A percentile compares a stretch with the other conserved stretches of the same genome.
These are phyloP conservation scores for Scatophagus argus DNA, from an alignment of 2,113 vertebrate genomes.

Conservation along the genomic window DNA sequence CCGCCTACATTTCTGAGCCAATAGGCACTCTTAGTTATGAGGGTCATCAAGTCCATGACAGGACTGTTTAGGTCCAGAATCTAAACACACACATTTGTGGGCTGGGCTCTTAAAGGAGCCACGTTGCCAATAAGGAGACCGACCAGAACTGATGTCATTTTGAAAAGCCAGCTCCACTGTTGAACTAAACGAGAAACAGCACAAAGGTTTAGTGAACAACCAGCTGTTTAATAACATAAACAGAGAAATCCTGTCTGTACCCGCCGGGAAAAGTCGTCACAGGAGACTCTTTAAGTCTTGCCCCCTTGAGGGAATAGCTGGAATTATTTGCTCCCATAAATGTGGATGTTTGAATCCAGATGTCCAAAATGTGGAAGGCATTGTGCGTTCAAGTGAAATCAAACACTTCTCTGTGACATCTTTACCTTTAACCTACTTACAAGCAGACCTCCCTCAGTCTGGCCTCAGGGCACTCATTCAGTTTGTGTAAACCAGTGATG, in stretches of 20 bases:
- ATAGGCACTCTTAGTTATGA: constrained; percentile 6
- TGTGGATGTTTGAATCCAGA: constrained; percentile 32
- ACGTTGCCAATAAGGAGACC: neutral
- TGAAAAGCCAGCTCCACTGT: neutral
- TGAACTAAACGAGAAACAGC: neutral
- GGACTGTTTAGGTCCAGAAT: constrained; percentile 18
- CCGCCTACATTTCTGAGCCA: constrained; percentile 33
- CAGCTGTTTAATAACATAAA: constrained; percentile 33
- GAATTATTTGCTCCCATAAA: constrained; percentile 11
- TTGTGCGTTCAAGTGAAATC: constrained; percentile 27
- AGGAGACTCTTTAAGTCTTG: neutral
- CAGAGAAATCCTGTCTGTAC: constrained; percentile 2
- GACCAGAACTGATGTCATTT: neutral
- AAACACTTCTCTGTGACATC: constrained; percentile 47
- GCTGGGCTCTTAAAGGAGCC: constrained; percentile 42
- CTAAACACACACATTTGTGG: constrained; percentile 39
- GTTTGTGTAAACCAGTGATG: neutral
- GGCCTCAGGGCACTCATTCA: neutral
- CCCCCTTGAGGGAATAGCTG: constrained; percentile 8
- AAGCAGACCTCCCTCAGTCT: constrained; percentile 3
- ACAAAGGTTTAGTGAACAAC: neutral
- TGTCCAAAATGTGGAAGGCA: neutral
- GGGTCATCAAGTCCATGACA: constrained; percentile 49
- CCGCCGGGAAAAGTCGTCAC: constrained; percentile 11
- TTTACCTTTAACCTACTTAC: constrained; percentile 67